These are phyloP conservation scores for Eupithecia vulgata DNA, from an alignment of 2,888 invertebrate genomes.

Conservation along the genomic window DNA sequence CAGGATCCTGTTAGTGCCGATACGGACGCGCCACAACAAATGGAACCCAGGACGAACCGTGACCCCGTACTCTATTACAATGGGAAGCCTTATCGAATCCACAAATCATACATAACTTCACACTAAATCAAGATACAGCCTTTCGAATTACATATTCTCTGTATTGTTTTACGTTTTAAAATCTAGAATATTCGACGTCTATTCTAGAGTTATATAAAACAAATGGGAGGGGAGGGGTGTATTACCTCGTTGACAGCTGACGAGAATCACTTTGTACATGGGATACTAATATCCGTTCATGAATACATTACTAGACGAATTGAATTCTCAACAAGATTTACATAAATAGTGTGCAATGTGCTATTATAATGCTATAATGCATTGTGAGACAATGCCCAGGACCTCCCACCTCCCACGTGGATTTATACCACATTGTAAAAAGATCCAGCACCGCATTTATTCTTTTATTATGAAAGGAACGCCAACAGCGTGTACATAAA, in stretches of 20 bases:
- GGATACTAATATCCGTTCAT: constrained; percentile 68
- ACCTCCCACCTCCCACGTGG: constrained; percentile 80
- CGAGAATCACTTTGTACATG: constrained; percentile 60
- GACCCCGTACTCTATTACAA: constrained; percentile 62
- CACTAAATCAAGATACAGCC: constrained; percentile 51
- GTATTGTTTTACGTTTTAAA: constrained; percentile 1
- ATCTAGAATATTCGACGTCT: neutral
- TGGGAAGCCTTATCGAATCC: constrained; percentile 56
- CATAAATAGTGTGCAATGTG: constrained; percentile 81
- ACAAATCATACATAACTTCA: constrained; percentile 55
- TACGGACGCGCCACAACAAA: constrained; percentile 64
- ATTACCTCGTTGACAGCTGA: constrained; percentile 62
- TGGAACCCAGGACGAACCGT: constrained; percentile 67
- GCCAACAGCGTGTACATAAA: neutral
- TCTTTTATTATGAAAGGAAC: neutral
- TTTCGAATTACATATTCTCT: constrained; percentile 15
- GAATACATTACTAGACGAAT: constrained; percentile 78
- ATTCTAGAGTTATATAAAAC: constrained; percentile 6
- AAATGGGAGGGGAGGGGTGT: constrained; percentile 44
- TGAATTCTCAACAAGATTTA: constrained; percentile 80
- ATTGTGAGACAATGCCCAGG: constrained; percentile 78
- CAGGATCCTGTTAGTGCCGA: constrained; percentile 69
- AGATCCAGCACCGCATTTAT: constrained; percentile 9
- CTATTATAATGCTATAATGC: constrained; percentile 78
- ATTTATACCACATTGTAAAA: constrained; percentile 32